Percentiles rank a stretch among this genome's conserved stretches.
Conservation (phyloP, 37 sponge, comb jelly and placozoan species). For the Cliona cf. orientalis region DNA sequence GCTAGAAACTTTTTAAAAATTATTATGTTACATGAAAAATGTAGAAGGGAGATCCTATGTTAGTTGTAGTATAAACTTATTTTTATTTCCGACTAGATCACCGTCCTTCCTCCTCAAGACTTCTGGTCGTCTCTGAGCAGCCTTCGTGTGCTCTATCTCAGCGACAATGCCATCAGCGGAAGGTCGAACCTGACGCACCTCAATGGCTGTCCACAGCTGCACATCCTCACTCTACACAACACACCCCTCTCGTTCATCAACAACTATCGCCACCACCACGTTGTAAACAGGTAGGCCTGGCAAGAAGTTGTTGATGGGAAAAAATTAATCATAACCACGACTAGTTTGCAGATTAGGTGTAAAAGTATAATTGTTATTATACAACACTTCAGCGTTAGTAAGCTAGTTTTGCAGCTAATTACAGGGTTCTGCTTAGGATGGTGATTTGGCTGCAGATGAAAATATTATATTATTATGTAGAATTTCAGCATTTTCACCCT, state of each 20-base stretch:
- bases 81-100: slow-evolving; percentile 41
- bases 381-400: too few relatives aligned
- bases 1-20: too few relatives aligned
- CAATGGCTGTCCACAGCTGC: slow-evolving; percentile 43
- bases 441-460: not conserved
- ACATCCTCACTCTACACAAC: slow-evolving; percentile 73
- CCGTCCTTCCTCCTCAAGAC: slow-evolving; percentile 33
- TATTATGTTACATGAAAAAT: not conserved
- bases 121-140: slow-evolving; percentile 65
- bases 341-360: too few relatives aligned
- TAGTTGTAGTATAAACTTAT: not conserved
- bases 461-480: not conserved
- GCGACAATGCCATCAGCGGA: slow-evolving; percentile 59
- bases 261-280: slow-evolving; percentile 85
- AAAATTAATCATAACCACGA: not conserved
- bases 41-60: not conserved
- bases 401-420: too few relatives aligned
- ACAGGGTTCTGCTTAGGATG: not conserved
- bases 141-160: slow-evolving; percentile 75
- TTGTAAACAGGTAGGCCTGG: slow-evolving; percentile 63
- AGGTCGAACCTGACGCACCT: slow-evolving; percentile 13
- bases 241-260: slow-evolving; percentile 74
- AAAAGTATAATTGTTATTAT: too few relatives aligned
- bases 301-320: not conserved
- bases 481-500: not conserved